Evolutionary conservation across 1,140 invertebrate species (phyloP).

Genomic region (Centruroides vittatus): DNA sequence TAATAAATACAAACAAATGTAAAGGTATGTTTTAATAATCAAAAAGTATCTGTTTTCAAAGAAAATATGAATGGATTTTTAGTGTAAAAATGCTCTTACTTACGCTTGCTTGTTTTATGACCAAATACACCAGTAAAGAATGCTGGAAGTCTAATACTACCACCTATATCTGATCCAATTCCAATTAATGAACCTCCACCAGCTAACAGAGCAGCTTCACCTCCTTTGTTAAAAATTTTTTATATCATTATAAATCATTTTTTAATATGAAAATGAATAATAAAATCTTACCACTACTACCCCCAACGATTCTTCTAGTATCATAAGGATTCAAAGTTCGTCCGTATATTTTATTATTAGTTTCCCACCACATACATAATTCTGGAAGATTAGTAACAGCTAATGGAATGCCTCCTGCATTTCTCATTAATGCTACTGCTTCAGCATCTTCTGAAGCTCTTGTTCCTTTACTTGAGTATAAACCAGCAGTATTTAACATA

Average conservation of each 20-base stretch:
- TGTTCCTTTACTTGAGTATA: constrained; percentile 39
- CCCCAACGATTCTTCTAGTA: constrained; percentile 61
- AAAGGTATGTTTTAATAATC: too few species aligned
- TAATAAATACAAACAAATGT: too few species aligned
- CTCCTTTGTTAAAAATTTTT: constrained; percentile 17
- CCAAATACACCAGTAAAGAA: constrained; percentile 94
- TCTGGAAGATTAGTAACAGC: constrained; percentile 74
- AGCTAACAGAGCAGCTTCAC: constrained; percentile 42
- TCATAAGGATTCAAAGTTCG: constrained; percentile 77
- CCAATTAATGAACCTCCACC: constrained; percentile 69
- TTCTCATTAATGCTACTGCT: constrained; percentile 41
- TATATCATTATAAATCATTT: constrained; percentile 49
- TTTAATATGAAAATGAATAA: constrained; percentile 24
- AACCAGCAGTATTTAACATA: constrained; percentile 47
- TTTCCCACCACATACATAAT: constrained; percentile 69
- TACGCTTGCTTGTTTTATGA: constrained; percentile 72
- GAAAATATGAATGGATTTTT: too few species aligned
- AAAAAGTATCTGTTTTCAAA: too few species aligned
- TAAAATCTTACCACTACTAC: constrained; percentile 24
- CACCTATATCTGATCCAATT: constrained; percentile 88
- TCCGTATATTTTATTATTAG: constrained; percentile 75
- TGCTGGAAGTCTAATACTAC: constrained; percentile 86
- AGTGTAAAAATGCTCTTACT: background rate
- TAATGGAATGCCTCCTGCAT: constrained; percentile 62
- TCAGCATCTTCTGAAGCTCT: constrained; percentile 48